Base-by-base conservation (phyloP, 2,888 invertebrate species). In the Cryptus armator region DNA sequence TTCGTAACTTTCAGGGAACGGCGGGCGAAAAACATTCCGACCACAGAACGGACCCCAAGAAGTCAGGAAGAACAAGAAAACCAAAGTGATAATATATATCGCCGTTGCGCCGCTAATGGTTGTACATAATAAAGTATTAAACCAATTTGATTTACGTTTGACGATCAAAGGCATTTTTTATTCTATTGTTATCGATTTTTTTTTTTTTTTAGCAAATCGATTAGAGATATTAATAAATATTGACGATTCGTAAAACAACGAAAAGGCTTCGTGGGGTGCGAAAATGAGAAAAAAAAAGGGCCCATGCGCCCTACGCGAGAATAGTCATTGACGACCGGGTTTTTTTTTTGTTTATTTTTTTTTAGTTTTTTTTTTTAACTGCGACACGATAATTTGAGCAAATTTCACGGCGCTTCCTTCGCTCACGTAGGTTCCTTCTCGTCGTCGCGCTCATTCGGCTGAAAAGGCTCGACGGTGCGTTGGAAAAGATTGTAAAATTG, bases 401-500 rank as follows among this genome's bases (percentile, higher is more conserved):
- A 70, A 64, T 62, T 59, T 12, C 16, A 24, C 12, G 9, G 37
- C n/a, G 24, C 10, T 12, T 12, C 51, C 16, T 24, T 44, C 16
- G 51, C 67, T 87, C 82, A 89, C 80, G 84, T 82, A 53, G 85
- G 81, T 72, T 88, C 86, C 51, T 85, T 80, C 81, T 86, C 86
- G 43, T 83, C 68, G 46, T 86, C 85, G 16, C 68, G 78, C 19
- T 88, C 86, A 43, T 70, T 83, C 44, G 86, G 86, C 68, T 90
- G 89, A 78, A 89, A 91, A 12, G 89, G 89, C 59, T 90, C 89
- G 79, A 91, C 87, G 19, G 89, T 90, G 7, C 87, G 88, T 88
- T 90, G 90, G 78, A 91, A 91, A 7, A 89, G 84, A 66, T 84
- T 90, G 68, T 88, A 90, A 83, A 91, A 91, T 67, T 89, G 88